Percentiles rank a stretch among this genome's conserved stretches.
Evolutionary conservation across 2,797 vertebrate genomes (phyloP).

Genomic region (Fistularia tabacaria): DNA sequence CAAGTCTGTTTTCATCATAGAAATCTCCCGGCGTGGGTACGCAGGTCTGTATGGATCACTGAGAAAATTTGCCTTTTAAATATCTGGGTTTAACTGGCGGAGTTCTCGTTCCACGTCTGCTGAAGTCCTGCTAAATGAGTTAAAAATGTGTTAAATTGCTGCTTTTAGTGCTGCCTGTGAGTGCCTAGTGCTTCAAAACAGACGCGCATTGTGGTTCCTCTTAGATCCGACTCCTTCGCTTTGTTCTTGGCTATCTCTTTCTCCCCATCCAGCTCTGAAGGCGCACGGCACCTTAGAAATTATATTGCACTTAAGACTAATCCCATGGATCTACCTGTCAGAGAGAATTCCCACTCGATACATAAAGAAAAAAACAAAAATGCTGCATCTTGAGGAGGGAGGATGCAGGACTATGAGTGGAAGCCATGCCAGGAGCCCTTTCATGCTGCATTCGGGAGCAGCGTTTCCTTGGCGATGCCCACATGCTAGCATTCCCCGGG

Average conservation of each 20-base stretch:
- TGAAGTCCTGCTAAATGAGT: slow-evolving; percentile 41
- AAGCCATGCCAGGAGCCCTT: not conserved
- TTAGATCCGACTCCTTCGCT: slow-evolving; percentile 10
- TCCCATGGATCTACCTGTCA: slow-evolving; percentile 51
- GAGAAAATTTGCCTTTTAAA: slow-evolving; percentile 31
- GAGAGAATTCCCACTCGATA: slow-evolving; percentile 37
- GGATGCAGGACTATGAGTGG: not conserved
- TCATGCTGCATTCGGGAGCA: not conserved
- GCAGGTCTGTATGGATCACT: slow-evolving; percentile 13
- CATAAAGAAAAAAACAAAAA: slow-evolving; percentile 36
- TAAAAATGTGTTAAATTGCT: slow-evolving; percentile 43
- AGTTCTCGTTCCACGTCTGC: slow-evolving; percentile 10
- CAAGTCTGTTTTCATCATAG: not conserved
- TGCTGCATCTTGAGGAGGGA: slow-evolving; percentile 26
- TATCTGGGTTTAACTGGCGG: slow-evolving; percentile 14
- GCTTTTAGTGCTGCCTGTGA: slow-evolving; percentile 30
- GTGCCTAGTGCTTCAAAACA: slow-evolving; percentile 29
- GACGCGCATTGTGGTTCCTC: too few species aligned
- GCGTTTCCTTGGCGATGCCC: not conserved
- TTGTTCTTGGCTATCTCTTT: slow-evolving; percentile 30
- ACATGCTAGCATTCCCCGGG: not conserved
- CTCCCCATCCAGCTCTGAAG: slow-evolving; percentile 10
- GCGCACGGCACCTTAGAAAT: slow-evolving; percentile 39
- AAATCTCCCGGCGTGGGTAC: too few species aligned
- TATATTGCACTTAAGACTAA: slow-evolving; percentile 49